Conservation (phyloP, 2,113 vertebrate genomes). For the Ciconia stormi region DNA sequence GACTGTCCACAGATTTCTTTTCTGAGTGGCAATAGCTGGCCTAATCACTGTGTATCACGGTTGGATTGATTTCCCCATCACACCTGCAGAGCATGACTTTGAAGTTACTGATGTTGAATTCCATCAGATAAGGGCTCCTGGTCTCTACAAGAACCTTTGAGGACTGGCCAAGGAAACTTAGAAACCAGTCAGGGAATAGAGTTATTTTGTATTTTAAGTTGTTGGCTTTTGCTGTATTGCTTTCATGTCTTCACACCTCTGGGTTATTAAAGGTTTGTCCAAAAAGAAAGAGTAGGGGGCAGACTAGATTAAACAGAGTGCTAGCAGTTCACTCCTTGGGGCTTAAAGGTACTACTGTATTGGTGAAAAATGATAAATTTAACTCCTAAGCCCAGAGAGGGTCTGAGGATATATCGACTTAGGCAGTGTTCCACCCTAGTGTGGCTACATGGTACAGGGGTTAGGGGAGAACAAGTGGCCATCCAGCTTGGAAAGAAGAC, state of each 20-base stretch:
- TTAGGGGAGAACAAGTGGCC: not conserved
- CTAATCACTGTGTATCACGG: not conserved
- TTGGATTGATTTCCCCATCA: constrained; percentile 6
- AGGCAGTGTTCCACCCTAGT: not conserved
- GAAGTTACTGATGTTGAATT: constrained; percentile 47
- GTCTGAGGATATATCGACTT: not conserved
- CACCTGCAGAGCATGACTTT: not conserved
- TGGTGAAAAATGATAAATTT: not conserved
- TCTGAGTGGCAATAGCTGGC: constrained; percentile 1
- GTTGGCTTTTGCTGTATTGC: not conserved
- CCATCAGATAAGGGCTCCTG: constrained; percentile 46
- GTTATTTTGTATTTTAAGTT: not conserved
- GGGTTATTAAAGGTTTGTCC: constrained; percentile 4
- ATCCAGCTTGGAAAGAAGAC: not conserved
- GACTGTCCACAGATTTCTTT: not conserved
- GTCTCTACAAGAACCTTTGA: constrained; percentile 50
- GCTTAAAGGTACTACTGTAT: not conserved
- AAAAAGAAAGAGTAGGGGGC: not conserved
- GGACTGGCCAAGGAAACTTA: constrained; percentile 26
- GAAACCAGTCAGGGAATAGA: not conserved
- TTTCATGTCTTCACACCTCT: constrained; percentile 16
- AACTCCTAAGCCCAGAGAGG: not conserved
- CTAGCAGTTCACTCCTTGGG: not conserved
- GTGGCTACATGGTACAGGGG: fast-evolving
- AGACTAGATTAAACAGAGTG: not conserved